Evolutionary conservation across 2,113 vertebrate genomes (phyloP).

Genomic region (Tragelaphus buxtoni): DNA sequence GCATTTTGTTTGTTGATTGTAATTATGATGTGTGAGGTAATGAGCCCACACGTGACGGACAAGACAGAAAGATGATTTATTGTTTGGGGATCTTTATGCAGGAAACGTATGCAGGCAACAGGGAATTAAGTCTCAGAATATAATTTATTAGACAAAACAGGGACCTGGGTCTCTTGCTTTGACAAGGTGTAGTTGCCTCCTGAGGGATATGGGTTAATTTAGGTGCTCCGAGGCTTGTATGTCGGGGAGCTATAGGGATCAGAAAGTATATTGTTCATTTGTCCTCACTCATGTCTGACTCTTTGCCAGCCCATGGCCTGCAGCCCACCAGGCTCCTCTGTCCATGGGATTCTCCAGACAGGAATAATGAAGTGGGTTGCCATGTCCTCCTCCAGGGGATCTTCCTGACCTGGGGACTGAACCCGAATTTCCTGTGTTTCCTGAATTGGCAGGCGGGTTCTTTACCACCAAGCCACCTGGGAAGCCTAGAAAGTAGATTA

Average conservation of each 20-base stretch:
- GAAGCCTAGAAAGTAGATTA: not conserved
- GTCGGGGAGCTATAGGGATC: not conserved
- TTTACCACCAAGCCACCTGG: not conserved
- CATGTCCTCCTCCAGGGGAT: not conserved
- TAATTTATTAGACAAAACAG: constrained; percentile 34
- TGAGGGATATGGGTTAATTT: not conserved
- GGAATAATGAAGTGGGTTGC: not conserved
- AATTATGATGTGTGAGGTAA: constrained; percentile 68
- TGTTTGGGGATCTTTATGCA: constrained; percentile 51
- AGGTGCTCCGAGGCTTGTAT: not conserved
- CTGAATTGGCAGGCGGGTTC: not conserved
- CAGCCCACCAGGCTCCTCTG: not conserved
- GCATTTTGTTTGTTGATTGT: constrained; percentile 62
- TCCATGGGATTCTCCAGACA: not conserved
- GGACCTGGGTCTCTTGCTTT: not conserved
- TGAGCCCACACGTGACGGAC: constrained; percentile 52
- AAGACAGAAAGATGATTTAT: constrained; percentile 66
- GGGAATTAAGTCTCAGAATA: constrained; percentile 38
- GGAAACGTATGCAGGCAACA: constrained; percentile 46
- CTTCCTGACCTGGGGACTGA: not conserved
- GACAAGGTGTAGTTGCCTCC: not conserved
- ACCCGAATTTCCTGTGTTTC: not conserved
- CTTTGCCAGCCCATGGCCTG: not conserved
- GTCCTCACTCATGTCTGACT: not conserved
- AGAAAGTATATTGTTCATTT: accelerated